phyloP scores from a whole-genome alignment of 2,888 invertebrate species.

The Drosophila yooni region DNA sequence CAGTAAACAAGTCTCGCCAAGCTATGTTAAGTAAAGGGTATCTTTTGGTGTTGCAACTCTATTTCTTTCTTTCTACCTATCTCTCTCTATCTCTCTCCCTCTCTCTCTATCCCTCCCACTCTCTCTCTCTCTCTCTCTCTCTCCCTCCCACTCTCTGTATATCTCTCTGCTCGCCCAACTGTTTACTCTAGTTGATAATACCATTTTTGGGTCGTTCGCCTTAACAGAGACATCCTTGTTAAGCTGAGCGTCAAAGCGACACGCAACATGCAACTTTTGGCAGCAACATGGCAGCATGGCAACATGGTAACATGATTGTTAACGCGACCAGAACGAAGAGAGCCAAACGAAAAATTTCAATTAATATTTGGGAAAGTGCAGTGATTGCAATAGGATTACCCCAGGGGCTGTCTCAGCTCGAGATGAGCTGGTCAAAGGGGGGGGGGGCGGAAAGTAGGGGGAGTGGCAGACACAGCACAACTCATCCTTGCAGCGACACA shows the following conservation, averaged over 20 bases:
- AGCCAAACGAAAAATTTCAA: slow-evolving; percentile 34
- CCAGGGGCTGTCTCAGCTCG: slow-evolving; percentile 7
- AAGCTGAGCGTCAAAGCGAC: slow-evolving; percentile 36
- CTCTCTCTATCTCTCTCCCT: neutral
- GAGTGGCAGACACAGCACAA: neutral
- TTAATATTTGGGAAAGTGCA: slow-evolving; percentile 53
- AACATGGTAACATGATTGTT: slow-evolving; percentile 26
- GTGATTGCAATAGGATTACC: slow-evolving; percentile 25
- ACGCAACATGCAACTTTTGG: slow-evolving; percentile 30
- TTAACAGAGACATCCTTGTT: slow-evolving; percentile 61
- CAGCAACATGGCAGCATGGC: neutral
- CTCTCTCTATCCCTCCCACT: neutral
- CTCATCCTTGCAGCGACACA: slow-evolving; percentile 29
- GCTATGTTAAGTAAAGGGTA: neutral
- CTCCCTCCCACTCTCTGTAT: rapidly evolving
- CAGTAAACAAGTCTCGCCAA: neutral
- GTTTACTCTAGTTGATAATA: neutral
- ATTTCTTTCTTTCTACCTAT: too few relatives aligned
- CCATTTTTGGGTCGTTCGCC: slow-evolving; percentile 39
- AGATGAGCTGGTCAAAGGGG: slow-evolving; percentile 8
- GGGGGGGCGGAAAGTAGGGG: neutral
- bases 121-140: too few relatives aligned
- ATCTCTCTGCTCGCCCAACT: neutral
- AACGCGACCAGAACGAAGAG: slow-evolving; percentile 57
- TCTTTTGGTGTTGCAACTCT: neutral